Percentiles rank a stretch among this genome's conserved stretches.
phyloP scores from a whole-genome alignment of 2,113 vertebrate species.

The Scomber colias region DNA sequence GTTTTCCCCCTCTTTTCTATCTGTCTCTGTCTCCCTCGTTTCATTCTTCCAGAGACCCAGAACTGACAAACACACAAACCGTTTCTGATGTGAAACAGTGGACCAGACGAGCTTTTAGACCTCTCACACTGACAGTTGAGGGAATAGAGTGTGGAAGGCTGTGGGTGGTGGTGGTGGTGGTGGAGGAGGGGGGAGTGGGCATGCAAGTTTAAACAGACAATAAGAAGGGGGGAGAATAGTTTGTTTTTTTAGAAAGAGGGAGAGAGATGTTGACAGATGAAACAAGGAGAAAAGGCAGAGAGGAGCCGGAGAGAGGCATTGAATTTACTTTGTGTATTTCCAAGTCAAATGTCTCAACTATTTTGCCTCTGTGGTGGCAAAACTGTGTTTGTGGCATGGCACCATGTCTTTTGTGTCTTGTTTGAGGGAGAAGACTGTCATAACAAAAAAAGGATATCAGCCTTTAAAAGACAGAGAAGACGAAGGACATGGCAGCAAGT shows the following conservation, averaged over 20 bases:
- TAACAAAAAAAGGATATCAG: constrained; percentile 37
- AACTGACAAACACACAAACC: constrained; percentile 85
- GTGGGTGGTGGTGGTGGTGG: neutral
- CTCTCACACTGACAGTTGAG: constrained; percentile 80
- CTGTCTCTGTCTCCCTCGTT: constrained; percentile 52
- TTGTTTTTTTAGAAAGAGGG: constrained; percentile 65
- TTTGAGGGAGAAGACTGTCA: constrained; percentile 50
- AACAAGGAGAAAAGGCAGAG: constrained; percentile 53
- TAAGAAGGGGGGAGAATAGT: constrained; percentile 71
- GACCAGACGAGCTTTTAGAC: constrained; percentile 82
- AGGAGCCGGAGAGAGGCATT: constrained; percentile 60
- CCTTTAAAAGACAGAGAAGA: constrained; percentile 35
- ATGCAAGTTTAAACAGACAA: constrained; percentile 87
- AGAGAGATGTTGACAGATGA: constrained; percentile 71
- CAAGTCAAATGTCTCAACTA: constrained; percentile 70
- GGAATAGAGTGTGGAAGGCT: constrained; percentile 74
- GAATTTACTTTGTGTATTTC: constrained; percentile 75
- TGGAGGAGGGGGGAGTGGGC: constrained; percentile 25
- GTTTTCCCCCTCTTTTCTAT: constrained; percentile 36
- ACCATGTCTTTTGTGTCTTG: constrained; percentile 45
- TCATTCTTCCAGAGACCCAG: constrained; percentile 65
- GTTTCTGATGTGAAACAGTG: constrained; percentile 80
- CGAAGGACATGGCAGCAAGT: constrained; percentile 21
- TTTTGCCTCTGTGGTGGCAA: constrained; percentile 50
- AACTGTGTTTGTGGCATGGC: constrained; percentile 46